Base-by-base conservation (phyloP, 2,888 invertebrate species). In the Boloria euphrosyne region DNA sequence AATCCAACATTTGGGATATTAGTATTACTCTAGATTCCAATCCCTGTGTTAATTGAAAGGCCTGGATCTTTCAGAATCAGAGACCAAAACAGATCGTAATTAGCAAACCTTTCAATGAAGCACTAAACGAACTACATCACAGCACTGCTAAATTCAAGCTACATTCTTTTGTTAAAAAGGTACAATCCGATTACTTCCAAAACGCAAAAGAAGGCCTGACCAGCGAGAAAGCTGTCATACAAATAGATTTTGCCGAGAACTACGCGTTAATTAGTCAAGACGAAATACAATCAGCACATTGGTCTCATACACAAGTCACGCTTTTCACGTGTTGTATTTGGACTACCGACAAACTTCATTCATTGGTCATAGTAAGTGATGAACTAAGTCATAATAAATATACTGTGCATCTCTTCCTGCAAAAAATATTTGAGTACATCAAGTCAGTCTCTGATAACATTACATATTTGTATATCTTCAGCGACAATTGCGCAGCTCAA, bases 1-100 rank as follows among this genome's bases (percentile, higher is more conserved):
- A 73, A 66, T 73, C 73, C 70, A 71, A 68, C 53, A 70, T 70
- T 71, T 70, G 69, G 67, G 60, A 57, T 57, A 57, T 44, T 57
- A 57, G n/a, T n/a, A n/a, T n/a, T n/a, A n/a, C 67, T 44, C 66
- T 70, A 69, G 66, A 71, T 69, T 70, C 68, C 6, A 67, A 71
- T 68, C 69, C 68, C 3, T 51, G 43, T 68, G 62, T 74, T 70
- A 61, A 70, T 13, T 58, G 22, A 44, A 55, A 55, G 55, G n/a
- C 17, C 44, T 55, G 55, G 44, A 44, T 55, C 16, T 62, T 68
- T 66, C 58, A 70, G 67, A 55, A 67, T 62, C 67, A 62, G 52
- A 62, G 67, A 57, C 62, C 47, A 51, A 53, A 62, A 51, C 62
- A 52, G 62, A 52, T 51, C 14, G 27, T 55, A 43, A 51, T 50